Conservation (phyloP, 2,113 vertebrate species). For the Toxostoma redivivum region DNA sequence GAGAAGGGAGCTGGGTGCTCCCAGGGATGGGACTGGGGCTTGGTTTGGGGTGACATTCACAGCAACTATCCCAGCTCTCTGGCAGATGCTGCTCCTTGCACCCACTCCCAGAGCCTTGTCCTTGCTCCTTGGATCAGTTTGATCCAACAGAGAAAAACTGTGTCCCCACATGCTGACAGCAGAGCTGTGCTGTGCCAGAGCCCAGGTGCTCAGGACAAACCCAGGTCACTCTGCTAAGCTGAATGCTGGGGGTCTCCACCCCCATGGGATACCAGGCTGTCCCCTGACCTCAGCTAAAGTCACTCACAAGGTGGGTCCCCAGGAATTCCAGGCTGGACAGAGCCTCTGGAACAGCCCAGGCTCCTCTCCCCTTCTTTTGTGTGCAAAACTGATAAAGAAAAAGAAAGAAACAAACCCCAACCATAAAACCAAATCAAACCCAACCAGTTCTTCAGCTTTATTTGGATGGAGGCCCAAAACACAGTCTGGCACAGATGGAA, state of each 20-base stretch:
- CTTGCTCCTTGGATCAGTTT: neutral
- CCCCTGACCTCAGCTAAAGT: neutral
- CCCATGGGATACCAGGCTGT: fast-evolving
- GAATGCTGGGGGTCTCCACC: neutral
- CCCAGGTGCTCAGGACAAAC: neutral
- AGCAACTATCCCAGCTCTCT: neutral
- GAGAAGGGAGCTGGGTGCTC: neutral
- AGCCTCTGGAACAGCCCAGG: fast-evolving
- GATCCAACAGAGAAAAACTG: neutral
- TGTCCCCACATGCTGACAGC: fast-evolving
- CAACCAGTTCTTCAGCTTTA: neutral
- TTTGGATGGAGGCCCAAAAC: slow-evolving; percentile 59
- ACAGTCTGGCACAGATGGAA: slow-evolving; percentile 71
- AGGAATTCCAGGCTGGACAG: neutral
- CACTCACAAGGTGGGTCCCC: neutral
- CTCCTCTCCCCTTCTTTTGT: neutral
- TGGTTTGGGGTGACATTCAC: neutral
- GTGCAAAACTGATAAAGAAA: neutral
- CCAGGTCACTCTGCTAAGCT: neutral
- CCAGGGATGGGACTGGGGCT: neutral
- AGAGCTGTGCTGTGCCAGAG: fast-evolving
- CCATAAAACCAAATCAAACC: neutral
- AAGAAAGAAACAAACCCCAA: neutral
- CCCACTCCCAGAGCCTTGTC: fast-evolving
- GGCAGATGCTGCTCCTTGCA: neutral